phyloP scores from a whole-genome alignment of 2,797 vertebrate genomes.

The Muscicapa striata region DNA sequence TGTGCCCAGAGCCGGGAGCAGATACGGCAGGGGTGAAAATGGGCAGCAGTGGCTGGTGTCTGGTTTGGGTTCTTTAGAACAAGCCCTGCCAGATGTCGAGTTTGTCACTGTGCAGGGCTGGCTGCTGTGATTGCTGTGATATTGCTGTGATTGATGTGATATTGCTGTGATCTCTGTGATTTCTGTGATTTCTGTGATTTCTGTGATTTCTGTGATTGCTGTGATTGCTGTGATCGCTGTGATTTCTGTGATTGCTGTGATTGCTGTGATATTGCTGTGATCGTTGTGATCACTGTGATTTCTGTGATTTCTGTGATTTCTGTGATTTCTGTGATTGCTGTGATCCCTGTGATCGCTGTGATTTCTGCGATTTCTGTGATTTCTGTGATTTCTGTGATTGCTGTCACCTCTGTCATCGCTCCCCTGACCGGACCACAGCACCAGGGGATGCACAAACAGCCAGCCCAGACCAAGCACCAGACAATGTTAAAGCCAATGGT shows the following conservation, averaged over 20 bases:
- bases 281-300: neutral
- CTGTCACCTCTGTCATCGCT: neutral
- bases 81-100: neutral
- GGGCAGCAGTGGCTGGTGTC: accelerated
- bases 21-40: neutral
- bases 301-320: neutral
- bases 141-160: neutral
- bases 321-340: too few relatives aligned
- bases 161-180: too few relatives aligned
- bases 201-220: neutral
- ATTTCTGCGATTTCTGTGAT: too few relatives aligned
- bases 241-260: too few relatives aligned
- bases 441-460: accelerated
- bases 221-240: neutral
- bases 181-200: accelerated
- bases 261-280: too few relatives aligned
- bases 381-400: neutral
- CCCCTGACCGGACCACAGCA: accelerated
- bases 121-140: neutral
- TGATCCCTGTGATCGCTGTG: neutral
- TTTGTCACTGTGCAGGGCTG: neutral
- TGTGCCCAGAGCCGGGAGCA: accelerated
- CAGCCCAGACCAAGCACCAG: neutral
- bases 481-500: neutral
- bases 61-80: neutral